phyloP scores from a whole-genome alignment of 1,140 invertebrate genomes.

The Dermatophagoides farinae region DNA sequence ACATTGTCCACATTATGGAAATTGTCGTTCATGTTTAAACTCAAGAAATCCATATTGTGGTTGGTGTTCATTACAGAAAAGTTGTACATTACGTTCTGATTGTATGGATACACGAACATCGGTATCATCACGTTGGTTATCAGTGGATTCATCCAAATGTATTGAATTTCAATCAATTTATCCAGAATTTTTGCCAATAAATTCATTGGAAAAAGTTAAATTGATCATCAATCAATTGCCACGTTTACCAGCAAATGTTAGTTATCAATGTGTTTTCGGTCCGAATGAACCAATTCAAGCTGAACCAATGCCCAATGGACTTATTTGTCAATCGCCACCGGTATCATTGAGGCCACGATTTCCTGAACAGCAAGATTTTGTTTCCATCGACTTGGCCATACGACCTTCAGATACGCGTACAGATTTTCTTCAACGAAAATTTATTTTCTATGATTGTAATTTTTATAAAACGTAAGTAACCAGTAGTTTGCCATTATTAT shows the following conservation, averaged over 20 bases:
- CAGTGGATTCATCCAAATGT: slow-evolving; percentile 75
- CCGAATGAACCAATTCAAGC: slow-evolving; percentile 64
- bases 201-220: slow-evolving; percentile 52
- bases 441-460: slow-evolving; percentile 83
- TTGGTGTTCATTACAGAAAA: slow-evolving; percentile 85
- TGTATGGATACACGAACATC: neutral
- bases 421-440: slow-evolving; percentile 68
- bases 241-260: slow-evolving; percentile 60
- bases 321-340: slow-evolving; percentile 63
- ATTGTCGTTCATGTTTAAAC: slow-evolving; percentile 66
- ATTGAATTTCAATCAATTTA: slow-evolving; percentile 83
- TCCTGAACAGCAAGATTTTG: slow-evolving; percentile 57
- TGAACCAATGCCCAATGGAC: slow-evolving; percentile 46
- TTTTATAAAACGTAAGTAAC: slow-evolving; percentile 46
- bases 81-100: neutral
- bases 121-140: slow-evolving; percentile 68
- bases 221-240: slow-evolving; percentile 70
- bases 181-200: slow-evolving; percentile 69
- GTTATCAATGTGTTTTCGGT: slow-evolving; percentile 77
- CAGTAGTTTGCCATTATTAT: neutral
- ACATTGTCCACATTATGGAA: slow-evolving; percentile 64
- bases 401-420: slow-evolving; percentile 79
- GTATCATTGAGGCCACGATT: slow-evolving; percentile 54
- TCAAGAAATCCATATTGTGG: slow-evolving; percentile 89
- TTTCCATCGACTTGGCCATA: slow-evolving; percentile 73